phyloP scores from a whole-genome alignment of 2,888 invertebrate species.

The Aleiodes alternator region DNA sequence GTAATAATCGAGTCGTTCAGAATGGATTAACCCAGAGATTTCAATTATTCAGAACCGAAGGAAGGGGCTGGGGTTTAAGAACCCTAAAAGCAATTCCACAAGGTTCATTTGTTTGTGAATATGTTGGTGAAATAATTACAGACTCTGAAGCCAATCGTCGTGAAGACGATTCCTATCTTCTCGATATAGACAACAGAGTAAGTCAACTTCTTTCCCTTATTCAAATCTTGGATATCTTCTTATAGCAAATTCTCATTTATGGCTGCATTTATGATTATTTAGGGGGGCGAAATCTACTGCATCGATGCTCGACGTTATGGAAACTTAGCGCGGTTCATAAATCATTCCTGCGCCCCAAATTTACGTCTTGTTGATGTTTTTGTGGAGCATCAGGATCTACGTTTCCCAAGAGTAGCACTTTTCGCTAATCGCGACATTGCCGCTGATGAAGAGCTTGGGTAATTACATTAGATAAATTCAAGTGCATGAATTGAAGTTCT shows the following conservation, averaged over 20 bases:
- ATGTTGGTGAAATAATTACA: conserved; percentile 92
- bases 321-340: conserved; percentile 93
- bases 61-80: conserved; percentile 91
- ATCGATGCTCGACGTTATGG: conserved; percentile 95
- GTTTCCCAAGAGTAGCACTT: conserved; percentile 92
- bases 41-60: conserved; percentile 82
- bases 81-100: conserved; percentile 82
- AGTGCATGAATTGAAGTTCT: background rate
- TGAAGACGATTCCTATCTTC: conserved; percentile 92
- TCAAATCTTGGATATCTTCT: conserved; percentile 2
- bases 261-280: conserved; percentile 40
- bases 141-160: conserved; percentile 89
- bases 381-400: conserved; percentile 89
- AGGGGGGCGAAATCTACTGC: conserved; percentile 87
- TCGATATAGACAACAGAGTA: conserved; percentile 89
- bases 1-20: conserved; percentile 90
- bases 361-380: conserved; percentile 92
- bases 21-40: conserved; percentile 83
- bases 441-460: conserved; percentile 92
- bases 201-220: conserved; percentile 65
- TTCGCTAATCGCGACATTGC: conserved; percentile 88
- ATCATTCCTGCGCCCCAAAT: conserved; percentile 94
- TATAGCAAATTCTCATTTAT: background rate
- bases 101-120: conserved; percentile 90
- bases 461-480: conserved; percentile 67